Base-by-base conservation (phyloP, 2,888 invertebrate species). In the Ditula angustiorana region DNA sequence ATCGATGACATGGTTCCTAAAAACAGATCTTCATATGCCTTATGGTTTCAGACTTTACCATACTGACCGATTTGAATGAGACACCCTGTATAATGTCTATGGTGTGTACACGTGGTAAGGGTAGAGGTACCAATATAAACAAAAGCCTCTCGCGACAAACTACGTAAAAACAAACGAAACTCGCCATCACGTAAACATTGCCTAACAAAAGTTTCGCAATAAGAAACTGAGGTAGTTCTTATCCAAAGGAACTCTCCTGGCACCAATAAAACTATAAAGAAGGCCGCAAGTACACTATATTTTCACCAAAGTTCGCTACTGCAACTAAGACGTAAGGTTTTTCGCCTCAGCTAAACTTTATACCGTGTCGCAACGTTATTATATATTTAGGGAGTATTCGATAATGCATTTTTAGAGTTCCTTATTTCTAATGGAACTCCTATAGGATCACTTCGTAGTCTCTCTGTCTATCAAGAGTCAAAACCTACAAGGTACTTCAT, bases 191-290 rank as follows among this genome's bases (percentile, higher is more conserved):
- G 55, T 41, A 59, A 63, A 67, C 69, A 73, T 69, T 61, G 69
- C 67, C 66, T 37, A 10, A 35, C n/a, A 16, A 67, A 78, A 80
- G 74, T 77, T 77, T 56, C n/a, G 30, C 69, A 67, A 62, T 66
- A 67, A 52, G 56, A 47, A 68, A 67, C 67, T 72, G 74, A 74
- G 74, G 76, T 76, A 76, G 75, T 76, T 76, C 76, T 71, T 60
- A 69, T 67, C 69, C 65, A 70, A 79, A 69, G 76, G 74, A 59
- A 46, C 60, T 72, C 76, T 70, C 76, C 2, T 24, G 68, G 69
- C 67, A 69, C 66, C 71, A 71, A 74, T 77, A 77, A 77, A 77
- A 72, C 70, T 76, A 72, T 71, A 71, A 72, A 67, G 74, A 71
- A 67, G 59, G 69, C 62, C 71, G 66, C 71, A 74, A 71, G 68